Evolutionary conservation across 2,888 invertebrate species (phyloP).

Genomic region (Polymixis flavicincta): DNA sequence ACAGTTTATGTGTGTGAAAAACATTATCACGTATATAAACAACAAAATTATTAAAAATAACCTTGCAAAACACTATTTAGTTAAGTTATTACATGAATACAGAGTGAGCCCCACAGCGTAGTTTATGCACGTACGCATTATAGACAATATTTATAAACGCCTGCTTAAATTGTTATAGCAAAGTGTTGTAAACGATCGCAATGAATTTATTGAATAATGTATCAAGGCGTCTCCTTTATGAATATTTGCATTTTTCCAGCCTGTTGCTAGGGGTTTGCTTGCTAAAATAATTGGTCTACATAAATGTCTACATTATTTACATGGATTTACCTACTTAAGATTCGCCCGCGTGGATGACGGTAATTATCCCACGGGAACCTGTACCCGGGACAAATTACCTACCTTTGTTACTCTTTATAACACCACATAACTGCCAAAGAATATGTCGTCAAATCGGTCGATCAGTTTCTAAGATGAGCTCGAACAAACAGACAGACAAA

Average conservation of each 20-base stretch:
- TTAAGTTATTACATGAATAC: slow-evolving; percentile 3
- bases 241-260: not conserved
- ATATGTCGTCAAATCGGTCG: no score
- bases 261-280: not conserved
- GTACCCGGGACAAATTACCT: no score
- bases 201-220: slow-evolving; percentile 43
- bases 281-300: not conserved
- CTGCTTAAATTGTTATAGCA: slow-evolving; percentile 42
- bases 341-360: no score
- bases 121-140: slow-evolving; percentile 14
- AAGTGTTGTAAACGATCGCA: slow-evolving; percentile 38
- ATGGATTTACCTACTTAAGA: not conserved
- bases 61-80: slow-evolving; percentile 14
- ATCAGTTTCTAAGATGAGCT: no score
- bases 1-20: not conserved
- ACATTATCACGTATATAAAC: not conserved
- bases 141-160: slow-evolving; percentile 35
- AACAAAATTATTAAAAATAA: not conserved
- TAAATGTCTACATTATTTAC: not conserved
- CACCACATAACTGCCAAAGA: no score
- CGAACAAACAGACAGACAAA: no score
- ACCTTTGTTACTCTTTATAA: no score
- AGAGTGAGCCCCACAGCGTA: slow-evolving; percentile 1
- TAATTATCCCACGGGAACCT: no score
- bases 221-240: slow-evolving; percentile 9